Evolutionary conservation across 35 echinoderm and acorn worm species (phyloP), one percentile per base, ranked within the genome.

Genomic region (Holothuria glaberrima): DNA sequence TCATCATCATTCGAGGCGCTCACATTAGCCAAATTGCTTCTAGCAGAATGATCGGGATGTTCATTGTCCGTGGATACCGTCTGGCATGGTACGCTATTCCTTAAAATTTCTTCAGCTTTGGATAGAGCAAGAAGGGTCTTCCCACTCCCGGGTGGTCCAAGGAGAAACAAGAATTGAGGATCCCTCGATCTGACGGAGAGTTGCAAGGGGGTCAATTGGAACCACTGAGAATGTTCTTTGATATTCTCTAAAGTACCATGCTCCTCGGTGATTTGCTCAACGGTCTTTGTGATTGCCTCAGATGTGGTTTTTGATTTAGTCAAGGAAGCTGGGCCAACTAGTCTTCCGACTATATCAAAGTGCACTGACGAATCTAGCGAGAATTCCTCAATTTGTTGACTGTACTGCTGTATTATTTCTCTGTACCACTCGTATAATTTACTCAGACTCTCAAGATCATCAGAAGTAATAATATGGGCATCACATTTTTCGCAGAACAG

Each of bases 321-420:
- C 34, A 83, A 83, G n/a, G 79, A 83, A 16, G 79, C 79, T 83
- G 79, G 79, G 31, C 79, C 52, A 24, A 83, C 56, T 59, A 83
- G 52, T 59, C 79, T 58, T 61, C 79, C 79, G 29, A 83, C 52
- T 9, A 83, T 44, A 59, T 17, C 48, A 9, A 4, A 22, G 30
- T 83, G 79, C 19, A 58, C 52, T 44, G 24, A 52, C 19, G 24
- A 29, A 61, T 29, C 48, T 32, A 48, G 29, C 29, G 30, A 48
- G 4, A 48, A 83, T 32, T 32, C 31, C 10, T 45, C 16, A 20
- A 79, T 5, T 31, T 61, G 25, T 12, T 10, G 21, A 4, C 28
- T 32, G 56, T 24, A 59, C 24, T 83, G 48, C 41, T 59, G 48
- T 48, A 57, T 24, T 50, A 83, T 24, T 83, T 61, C 19, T 30